These are phyloP conservation scores for Sorex araneus DNA, from an alignment of 2,113 vertebrate genomes.

Conservation along the genomic window DNA sequence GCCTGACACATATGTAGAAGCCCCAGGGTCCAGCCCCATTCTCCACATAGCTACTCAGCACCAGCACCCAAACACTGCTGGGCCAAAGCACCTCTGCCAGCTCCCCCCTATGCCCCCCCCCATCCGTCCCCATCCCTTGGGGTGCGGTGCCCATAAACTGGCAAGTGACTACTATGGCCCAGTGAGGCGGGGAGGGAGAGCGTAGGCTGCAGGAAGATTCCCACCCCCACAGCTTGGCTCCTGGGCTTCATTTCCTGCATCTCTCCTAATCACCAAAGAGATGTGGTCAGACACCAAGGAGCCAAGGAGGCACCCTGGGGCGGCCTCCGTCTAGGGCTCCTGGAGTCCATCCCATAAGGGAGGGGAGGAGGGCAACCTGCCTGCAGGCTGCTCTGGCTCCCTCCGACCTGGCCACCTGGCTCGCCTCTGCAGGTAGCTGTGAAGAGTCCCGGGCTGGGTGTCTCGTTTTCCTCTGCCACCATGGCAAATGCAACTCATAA, in stretches of 20 bases:
- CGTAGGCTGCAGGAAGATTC: not conserved
- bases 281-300: not conserved
- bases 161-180: too few relatives aligned
- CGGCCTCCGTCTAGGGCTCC: not conserved
- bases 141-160: too few relatives aligned
- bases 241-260: not conserved
- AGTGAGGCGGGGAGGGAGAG: too few relatives aligned
- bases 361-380: not conserved
- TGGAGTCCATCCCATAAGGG: not conserved
- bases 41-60: too few relatives aligned
- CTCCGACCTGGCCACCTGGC: not conserved
- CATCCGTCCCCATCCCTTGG: too few relatives aligned
- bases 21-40: too few relatives aligned
- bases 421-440: not conserved
- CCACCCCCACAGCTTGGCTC: not conserved
- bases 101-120: too few relatives aligned
- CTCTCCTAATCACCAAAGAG: not conserved
- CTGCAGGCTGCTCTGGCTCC: not conserved
- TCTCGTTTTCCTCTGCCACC: not conserved
- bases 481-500: not conserved
- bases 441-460: not conserved
- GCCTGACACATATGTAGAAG: too few relatives aligned
- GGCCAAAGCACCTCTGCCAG: too few relatives aligned
- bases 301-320: not conserved
- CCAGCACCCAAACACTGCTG: too few relatives aligned